phyloP scores from a whole-genome alignment of 2,113 vertebrate genomes.

The Pelecanus crispus region DNA sequence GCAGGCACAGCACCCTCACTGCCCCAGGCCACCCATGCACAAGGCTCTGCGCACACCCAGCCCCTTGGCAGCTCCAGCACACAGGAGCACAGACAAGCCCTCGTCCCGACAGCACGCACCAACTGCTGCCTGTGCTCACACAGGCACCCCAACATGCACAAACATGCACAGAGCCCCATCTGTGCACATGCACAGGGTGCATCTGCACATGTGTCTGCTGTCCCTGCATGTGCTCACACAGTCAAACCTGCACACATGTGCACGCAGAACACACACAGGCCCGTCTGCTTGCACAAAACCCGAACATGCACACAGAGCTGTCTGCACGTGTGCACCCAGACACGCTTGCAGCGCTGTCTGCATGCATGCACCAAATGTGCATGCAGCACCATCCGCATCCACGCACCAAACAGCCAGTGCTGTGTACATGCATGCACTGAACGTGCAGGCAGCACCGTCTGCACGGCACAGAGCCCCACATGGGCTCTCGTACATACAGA shows the following conservation, averaged over 20 bases:
- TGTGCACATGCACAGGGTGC: rapidly evolving
- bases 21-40: rapidly evolving
- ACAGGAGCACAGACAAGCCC: neutral
- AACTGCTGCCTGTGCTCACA: neutral
- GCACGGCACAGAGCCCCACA: rapidly evolving
- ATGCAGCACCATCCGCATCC: rapidly evolving
- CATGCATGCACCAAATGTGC: rapidly evolving
- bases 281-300: neutral
- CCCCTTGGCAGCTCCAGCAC: neutral
- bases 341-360: neutral
- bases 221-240: rapidly evolving
- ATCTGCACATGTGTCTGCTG: rapidly evolving
- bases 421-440: too few relatives aligned
- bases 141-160: rapidly evolving
- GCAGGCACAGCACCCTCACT: neutral
- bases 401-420: neutral
- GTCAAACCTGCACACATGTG: rapidly evolving
- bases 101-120: rapidly evolving
- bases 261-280: neutral
- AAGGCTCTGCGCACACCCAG: neutral
- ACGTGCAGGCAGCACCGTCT: neutral
- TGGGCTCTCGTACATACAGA: rapidly evolving
- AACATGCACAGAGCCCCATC: rapidly evolving
- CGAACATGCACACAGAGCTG: neutral
- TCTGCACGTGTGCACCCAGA: neutral